Evolutionary conservation across 2,113 vertebrate species (phyloP).

Genomic region (Sterrhoptilus dennistouni): DNA sequence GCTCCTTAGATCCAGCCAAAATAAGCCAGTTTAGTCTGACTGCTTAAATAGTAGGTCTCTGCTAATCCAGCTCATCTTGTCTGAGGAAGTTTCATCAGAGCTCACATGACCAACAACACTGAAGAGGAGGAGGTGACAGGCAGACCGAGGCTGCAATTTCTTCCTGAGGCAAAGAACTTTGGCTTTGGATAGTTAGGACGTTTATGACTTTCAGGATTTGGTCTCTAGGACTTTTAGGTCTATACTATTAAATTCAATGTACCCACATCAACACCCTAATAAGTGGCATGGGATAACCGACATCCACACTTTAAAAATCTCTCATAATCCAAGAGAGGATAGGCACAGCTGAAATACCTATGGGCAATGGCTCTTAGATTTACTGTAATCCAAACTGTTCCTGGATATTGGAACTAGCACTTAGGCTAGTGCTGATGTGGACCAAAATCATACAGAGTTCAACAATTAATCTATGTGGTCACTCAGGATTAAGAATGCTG

Average conservation of each 20-base stretch:
- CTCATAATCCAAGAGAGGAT: neutral
- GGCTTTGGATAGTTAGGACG: neutral
- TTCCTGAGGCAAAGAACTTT: neutral
- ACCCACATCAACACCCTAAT: neutral
- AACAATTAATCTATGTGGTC: neutral
- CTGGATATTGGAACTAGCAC: neutral
- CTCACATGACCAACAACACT: neutral
- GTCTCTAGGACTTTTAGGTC: neutral
- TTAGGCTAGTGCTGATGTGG: neutral
- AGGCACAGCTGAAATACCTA: neutral
- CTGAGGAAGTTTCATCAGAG: neutral
- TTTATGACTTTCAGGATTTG: neutral
- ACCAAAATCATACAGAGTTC: neutral
- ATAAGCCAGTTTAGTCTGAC: constrained; percentile 17
- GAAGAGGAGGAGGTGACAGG: neutral
- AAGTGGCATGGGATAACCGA: neutral
- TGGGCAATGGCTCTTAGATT: neutral
- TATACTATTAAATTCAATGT: neutral
- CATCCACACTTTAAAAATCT: neutral
- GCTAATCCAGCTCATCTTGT: constrained; percentile 19
- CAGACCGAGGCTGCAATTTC: neutral
- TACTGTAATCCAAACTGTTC: neutral
- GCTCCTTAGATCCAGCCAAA: neutral
- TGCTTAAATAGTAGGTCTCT: neutral
- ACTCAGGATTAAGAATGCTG: neutral